Evolutionary conservation across 1,140 invertebrate genomes (phyloP).

Genomic region (Drosophila sechellia): DNA sequence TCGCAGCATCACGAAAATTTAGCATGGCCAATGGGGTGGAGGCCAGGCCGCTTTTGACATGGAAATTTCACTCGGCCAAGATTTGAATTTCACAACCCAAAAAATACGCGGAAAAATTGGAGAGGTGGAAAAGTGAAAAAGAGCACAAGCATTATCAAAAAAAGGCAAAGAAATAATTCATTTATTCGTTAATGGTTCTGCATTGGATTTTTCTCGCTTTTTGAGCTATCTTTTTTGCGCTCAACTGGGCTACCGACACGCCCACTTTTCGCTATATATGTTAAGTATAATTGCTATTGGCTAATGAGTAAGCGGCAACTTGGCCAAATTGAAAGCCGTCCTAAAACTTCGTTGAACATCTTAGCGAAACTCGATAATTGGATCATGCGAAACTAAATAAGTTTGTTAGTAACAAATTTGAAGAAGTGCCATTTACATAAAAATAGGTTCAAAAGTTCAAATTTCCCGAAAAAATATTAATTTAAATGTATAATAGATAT

Average conservation of each 20-base stretch:
- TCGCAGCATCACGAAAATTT: conserved; percentile 75
- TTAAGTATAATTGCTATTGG: conserved; percentile 24
- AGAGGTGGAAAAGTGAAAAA: conserved; percentile 14
- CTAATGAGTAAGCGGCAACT: conserved; percentile 36
- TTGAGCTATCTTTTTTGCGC: neutral
- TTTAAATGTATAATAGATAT: no score
- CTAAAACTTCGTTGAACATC: conserved; percentile 3
- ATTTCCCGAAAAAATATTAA: no score
- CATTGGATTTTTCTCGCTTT: conserved; percentile 22
- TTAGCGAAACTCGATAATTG: neutral
- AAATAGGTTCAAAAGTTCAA: neutral
- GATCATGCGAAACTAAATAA: neutral
- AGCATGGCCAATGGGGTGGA: conserved; percentile 68
- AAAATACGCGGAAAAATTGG: conserved; percentile 5
- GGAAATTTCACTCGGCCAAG: conserved; percentile 60
- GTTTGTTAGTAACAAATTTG: neutral
- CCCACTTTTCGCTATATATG: conserved; percentile 22
- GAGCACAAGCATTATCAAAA: neutral
- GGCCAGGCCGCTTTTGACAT: conserved; percentile 58
- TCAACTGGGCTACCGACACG: conserved; percentile 11
- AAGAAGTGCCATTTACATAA: neutral
- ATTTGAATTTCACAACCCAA: conserved; percentile 26
- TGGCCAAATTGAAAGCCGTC: neutral
- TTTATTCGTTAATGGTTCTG: conserved; percentile 36
- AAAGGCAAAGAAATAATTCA: conserved; percentile 2